phyloP scores from a whole-genome alignment of 2,888 invertebrate species.

The Rutpela maculata region DNA sequence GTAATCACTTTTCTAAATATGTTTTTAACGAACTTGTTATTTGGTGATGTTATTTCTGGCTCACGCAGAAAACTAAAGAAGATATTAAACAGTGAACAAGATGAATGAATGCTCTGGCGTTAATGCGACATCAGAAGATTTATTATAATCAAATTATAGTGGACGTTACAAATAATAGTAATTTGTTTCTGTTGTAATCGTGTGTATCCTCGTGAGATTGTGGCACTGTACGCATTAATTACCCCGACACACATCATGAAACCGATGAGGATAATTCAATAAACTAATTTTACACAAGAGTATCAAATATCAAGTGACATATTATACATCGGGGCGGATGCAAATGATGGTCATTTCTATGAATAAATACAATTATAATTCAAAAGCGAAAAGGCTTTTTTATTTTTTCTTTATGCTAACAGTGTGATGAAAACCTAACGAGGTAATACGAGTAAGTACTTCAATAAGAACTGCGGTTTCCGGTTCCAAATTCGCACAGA shows the following conservation, averaged over 20 bases:
- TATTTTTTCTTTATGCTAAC: background rate
- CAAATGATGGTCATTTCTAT: background rate
- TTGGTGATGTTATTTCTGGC: background rate
- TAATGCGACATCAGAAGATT: constrained; percentile 16
- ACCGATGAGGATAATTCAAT: constrained; percentile 30
- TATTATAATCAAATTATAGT: constrained; percentile 27
- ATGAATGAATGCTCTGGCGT: background rate
- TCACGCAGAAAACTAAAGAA: background rate
- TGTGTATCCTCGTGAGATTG: constrained; percentile 14
- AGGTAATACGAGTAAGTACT: too few species aligned
- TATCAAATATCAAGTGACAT: constrained; percentile 9
- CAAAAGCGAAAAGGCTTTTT: background rate
- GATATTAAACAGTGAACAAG: background rate
- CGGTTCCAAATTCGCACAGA: too few species aligned
- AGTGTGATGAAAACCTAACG: background rate
- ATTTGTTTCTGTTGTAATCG: constrained; percentile 16
- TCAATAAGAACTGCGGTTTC: too few species aligned
- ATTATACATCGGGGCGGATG: background rate
- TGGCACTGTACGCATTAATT: constrained; percentile 6
- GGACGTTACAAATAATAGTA: constrained; percentile 26
- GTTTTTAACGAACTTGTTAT: background rate
- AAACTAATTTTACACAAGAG: constrained; percentile 12
- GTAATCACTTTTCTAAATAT: background rate
- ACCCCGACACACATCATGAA: constrained; percentile 3
- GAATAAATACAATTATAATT: background rate